Evolutionary conservation across 2,113 vertebrate genomes (phyloP).

Genomic region (Oreocharis arfaki): DNA sequence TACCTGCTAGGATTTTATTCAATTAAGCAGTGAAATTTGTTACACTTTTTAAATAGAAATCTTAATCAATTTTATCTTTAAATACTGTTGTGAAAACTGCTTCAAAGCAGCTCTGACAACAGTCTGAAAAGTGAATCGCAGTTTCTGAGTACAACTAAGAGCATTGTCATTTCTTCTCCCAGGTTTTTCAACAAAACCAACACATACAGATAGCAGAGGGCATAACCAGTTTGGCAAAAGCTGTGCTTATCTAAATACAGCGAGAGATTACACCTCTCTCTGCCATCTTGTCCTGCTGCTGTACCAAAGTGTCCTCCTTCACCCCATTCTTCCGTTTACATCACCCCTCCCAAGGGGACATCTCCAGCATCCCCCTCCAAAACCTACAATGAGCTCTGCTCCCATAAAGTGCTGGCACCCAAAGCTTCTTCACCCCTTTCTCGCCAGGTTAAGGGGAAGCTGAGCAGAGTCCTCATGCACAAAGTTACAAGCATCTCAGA

Average conservation of each 20-base stretch:
- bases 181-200: neutral
- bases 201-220: neutral
- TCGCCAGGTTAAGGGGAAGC: neutral
- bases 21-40: neutral
- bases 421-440: neutral
- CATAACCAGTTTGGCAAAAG: neutral
- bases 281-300: neutral
- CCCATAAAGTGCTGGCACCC: neutral
- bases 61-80: neutral
- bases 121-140: neutral
- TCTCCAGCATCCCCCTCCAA: neutral
- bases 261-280: fast-evolving
- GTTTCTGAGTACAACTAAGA: neutral
- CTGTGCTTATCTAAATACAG: neutral
- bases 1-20: neutral
- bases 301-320: neutral
- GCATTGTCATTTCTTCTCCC: neutral
- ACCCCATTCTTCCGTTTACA: neutral
- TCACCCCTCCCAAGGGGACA: neutral
- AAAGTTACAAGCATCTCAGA: neutral
- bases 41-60: neutral
- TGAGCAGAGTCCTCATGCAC: neutral
- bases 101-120: neutral
- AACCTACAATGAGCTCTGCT: fast-evolving
- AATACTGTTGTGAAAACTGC: neutral